These are phyloP conservation scores for Sarcophaga peregrina DNA, from an alignment of 1,140 invertebrate species.

Conservation along the genomic window DNA sequence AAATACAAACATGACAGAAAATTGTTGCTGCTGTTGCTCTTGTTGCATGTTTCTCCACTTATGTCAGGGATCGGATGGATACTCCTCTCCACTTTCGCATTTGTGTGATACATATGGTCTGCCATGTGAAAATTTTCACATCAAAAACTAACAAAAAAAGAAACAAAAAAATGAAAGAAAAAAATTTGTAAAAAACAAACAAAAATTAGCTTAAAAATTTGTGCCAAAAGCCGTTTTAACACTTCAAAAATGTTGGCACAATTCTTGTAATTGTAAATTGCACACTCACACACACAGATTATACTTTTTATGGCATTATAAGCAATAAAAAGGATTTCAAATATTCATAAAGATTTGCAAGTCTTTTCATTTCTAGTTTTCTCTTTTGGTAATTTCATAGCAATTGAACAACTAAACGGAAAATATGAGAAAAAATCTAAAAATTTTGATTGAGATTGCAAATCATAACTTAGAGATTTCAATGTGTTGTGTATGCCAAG, in stretches of 20 bases:
- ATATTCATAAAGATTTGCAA: too few species aligned
- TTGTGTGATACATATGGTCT: not conserved
- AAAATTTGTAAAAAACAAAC: not conserved
- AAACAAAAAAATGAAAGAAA: too few species aligned
- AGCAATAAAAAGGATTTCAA: not conserved
- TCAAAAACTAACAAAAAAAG: not conserved
- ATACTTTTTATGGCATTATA: not conserved
- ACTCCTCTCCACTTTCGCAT: not conserved
- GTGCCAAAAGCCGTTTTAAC: not conserved
- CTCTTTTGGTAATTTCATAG: not conserved
- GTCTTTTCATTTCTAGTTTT: not conserved
- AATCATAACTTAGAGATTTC: too few species aligned
- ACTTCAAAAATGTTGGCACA: slow-evolving; percentile 25
- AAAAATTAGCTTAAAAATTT: slow-evolving; percentile 23
- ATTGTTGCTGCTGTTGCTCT: slow-evolving; percentile 9
- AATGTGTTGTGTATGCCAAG: too few species aligned
- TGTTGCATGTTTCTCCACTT: not conserved
- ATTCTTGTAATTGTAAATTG: not conserved
- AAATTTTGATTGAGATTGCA: not conserved
- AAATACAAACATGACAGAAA: slow-evolving; percentile 32
- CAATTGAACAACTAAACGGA: not conserved
- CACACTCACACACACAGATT: not conserved
- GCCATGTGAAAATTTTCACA: not conserved
- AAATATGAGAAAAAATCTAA: not conserved
- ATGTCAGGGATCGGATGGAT: not conserved